Conservation (phyloP, 2,888 invertebrate species). For the Orthonychiurus folsomi region DNA sequence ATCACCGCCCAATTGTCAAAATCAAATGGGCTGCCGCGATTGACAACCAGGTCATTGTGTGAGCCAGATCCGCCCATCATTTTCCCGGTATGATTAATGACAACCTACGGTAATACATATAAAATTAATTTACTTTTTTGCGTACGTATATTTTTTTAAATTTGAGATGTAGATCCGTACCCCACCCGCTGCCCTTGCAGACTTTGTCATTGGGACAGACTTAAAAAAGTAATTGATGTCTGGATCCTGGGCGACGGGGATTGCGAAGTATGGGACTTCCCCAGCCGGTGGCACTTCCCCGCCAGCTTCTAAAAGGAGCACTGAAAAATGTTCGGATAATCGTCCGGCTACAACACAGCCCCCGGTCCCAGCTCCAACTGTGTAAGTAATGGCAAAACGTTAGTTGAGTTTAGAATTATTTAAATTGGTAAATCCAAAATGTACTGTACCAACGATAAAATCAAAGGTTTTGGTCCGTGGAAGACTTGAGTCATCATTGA, state of each 20-base stretch:
- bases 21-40: constrained; percentile 21
- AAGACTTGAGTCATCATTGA: neutral
- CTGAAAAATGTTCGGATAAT: constrained; percentile 48
- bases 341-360: constrained; percentile 51
- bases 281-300: constrained; percentile 31
- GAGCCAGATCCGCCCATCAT: constrained; percentile 26
- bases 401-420: neutral
- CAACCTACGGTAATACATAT: neutral
- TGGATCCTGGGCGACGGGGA: neutral
- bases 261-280: constrained; percentile 13
- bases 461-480: neutral
- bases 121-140: neutral
- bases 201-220: constrained; percentile 11
- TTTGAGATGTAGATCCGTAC: neutral
- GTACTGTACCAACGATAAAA: neutral
- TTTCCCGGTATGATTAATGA: constrained; percentile 12
- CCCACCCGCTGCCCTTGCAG: constrained; percentile 8
- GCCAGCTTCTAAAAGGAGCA: constrained; percentile 51
- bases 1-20: constrained; percentile 20
- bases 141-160: neutral
- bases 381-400: neutral
- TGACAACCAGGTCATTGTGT: constrained; percentile 19
- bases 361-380: constrained; percentile 49
- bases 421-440: neutral
- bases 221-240: constrained; percentile 17